These are phyloP conservation scores for Cheiracanthium punctorium DNA, from an alignment of 2,888 invertebrate genomes.

Conservation along the genomic window DNA sequence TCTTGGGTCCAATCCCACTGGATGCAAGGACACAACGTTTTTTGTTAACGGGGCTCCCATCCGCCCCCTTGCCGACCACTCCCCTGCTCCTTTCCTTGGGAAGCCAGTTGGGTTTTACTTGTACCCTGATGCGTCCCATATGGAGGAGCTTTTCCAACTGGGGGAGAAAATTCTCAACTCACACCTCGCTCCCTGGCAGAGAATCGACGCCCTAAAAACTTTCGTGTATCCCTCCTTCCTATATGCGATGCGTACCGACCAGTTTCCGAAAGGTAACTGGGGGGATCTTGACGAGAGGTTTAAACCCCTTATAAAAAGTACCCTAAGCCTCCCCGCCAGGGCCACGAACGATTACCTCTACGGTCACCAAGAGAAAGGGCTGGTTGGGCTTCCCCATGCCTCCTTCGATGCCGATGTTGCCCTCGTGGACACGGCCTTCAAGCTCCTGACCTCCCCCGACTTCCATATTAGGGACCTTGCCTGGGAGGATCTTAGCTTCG, in stretches of 20 bases:
- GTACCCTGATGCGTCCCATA: background rate
- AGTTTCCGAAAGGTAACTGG: background rate
- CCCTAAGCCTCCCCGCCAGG: background rate
- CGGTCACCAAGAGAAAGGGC: background rate
- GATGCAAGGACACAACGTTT: background rate
- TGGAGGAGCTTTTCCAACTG: background rate
- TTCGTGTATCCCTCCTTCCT: background rate
- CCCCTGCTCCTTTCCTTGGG: background rate
- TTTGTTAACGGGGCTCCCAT: background rate
- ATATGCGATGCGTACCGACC: background rate
- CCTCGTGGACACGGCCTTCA: too few species aligned
- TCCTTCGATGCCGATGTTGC: background rate
- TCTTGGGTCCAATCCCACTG: background rate
- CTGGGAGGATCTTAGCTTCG: too few species aligned
- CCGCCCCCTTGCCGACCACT: background rate
- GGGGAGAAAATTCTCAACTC: background rate
- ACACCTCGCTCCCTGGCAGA: background rate
- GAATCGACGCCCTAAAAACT: background rate
- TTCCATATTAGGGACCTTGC: too few species aligned
- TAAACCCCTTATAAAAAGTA: background rate
- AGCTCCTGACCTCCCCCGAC: too few species aligned
- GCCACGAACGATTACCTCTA: background rate
- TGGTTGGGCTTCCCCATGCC: background rate
- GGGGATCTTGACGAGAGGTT: background rate
- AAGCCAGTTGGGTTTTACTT: background rate